phyloP scores from a whole-genome alignment of 1,140 invertebrate species.

The Gonatopus flavifemur region DNA sequence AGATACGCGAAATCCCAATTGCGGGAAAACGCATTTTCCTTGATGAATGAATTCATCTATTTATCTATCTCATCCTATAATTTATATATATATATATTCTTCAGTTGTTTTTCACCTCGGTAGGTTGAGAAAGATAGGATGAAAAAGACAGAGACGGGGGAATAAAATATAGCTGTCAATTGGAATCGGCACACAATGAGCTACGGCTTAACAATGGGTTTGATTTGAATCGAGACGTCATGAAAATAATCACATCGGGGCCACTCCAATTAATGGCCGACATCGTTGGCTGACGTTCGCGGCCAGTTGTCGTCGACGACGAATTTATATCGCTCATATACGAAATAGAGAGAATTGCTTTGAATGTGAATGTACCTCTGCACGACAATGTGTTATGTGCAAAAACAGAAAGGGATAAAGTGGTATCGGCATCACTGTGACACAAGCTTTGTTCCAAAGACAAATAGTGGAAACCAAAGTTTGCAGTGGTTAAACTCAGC shows the following conservation, averaged over 20 bases:
- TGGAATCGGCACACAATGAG: constrained; percentile 43
- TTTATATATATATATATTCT: too few species aligned
- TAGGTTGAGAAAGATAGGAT: too few species aligned
- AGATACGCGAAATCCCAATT: too few species aligned
- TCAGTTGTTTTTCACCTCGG: too few species aligned
- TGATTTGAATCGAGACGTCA: constrained; percentile 49
- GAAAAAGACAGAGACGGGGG: too few species aligned
- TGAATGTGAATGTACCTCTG: constrained; percentile 25
- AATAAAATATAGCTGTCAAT: constrained; percentile 45
- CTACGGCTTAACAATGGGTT: constrained; percentile 42
- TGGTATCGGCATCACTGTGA: too few species aligned
- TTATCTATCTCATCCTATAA: too few species aligned
- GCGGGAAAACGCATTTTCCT: too few species aligned
- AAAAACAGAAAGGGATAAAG: too few species aligned
- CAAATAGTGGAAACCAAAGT: constrained; percentile 18
- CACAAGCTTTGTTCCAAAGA: constrained; percentile 11
- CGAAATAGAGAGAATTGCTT: constrained; percentile 26
- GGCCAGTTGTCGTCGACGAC: constrained; percentile 14
- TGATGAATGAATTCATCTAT: too few species aligned
- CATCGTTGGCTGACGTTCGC: not conserved
- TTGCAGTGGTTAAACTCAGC: too few species aligned
- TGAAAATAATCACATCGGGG: constrained; percentile 48
- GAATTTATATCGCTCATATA: too few species aligned
- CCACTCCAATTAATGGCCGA: constrained; percentile 38
- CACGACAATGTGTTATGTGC: not conserved